Base-by-base conservation (phyloP, 1,140 invertebrate genomes). In the Schlechtendalia chinensis region DNA sequence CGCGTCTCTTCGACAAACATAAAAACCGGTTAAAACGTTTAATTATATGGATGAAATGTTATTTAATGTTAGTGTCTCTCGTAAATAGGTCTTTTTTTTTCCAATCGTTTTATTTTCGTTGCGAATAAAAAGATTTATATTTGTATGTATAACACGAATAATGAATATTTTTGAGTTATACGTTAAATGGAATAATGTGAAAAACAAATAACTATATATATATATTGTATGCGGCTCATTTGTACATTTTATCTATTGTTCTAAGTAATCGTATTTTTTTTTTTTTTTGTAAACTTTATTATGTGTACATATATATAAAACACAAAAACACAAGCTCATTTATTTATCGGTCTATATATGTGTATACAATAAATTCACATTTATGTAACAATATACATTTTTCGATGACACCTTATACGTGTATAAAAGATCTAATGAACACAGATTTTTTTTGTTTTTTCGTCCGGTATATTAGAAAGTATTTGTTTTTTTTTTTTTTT, bases 271-370 rank as follows among this genome's bases (percentile, higher is more conserved):
- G 24, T 72, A 63, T 50, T 47, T 63, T 45, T 47, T 50, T 39
- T 77, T 45, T 61, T 79, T 61, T 47, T 47, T 79, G 39, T 45
- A 63, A 59, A 63, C 45, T 24, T 47, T 39, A 17, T 59, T 45
- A 67, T 16, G 4, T 58, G 56, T 58, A 77, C 14, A 77, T 77
- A 56, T 27, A 77, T 77, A 56, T 27, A 45, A 77, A 61, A 63
- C 75, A 50, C 58, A 1, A 79, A 63, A 79, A 63, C 74, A 24
- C 58, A 63, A 79, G 75, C 75, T 79, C 75, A 79, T 79, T 79
- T 39, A 59, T 77, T 56, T 61, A 77, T 77, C 12, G 39, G 32
- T 61, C 54, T 56, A 58, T 29, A 39, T 4, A 39, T 39, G 8
- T 39, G 8, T 67, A 24, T 67, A 67, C n/a, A 17, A 61, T 61